Evolutionary conservation across 1,140 invertebrate species (phyloP).

Genomic region (Eumaeus atala): DNA sequence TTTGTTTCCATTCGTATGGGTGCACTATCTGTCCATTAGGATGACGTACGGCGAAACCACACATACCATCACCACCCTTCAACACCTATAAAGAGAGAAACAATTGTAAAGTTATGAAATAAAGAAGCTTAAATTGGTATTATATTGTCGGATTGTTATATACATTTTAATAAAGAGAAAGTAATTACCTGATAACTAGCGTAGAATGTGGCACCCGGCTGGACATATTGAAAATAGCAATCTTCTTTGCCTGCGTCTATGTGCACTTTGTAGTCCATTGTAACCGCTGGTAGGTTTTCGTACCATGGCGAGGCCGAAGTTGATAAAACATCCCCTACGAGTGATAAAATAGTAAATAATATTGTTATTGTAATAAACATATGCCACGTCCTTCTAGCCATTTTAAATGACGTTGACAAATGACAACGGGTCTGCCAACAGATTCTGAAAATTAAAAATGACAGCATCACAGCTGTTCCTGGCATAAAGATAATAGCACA

Average conservation of each 20-base stretch:
- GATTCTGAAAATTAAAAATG: not conserved
- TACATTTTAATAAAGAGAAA: constrained; percentile 23
- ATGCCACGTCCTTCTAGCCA: constrained; percentile 69
- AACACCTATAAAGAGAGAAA: constrained; percentile 77
- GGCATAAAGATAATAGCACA: too few relatives aligned
- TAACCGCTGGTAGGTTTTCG: constrained; percentile 88
- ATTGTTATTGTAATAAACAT: constrained; percentile 54
- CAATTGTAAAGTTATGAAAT: too few relatives aligned
- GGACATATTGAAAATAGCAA: constrained; percentile 95
- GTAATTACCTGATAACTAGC: constrained; percentile 90
- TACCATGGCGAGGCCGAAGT: constrained; percentile 79
- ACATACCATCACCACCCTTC: constrained; percentile 93
- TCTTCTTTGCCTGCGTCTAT: constrained; percentile 95
- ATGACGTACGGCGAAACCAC: constrained; percentile 92
- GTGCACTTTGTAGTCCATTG: constrained; percentile 96
- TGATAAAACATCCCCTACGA: constrained; percentile 55
- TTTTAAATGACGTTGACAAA: constrained; percentile 40
- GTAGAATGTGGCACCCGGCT: constrained; percentile 93
- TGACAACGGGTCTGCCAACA: constrained; percentile 7
- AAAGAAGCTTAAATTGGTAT: not conserved
- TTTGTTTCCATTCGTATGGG: constrained; percentile 92
- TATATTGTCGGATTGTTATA: not conserved
- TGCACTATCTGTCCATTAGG: constrained; percentile 88
- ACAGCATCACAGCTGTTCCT: not conserved
- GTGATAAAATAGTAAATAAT: constrained; percentile 67